These are phyloP conservation scores for Ambastaia sidthimunki DNA, from an alignment of 2,797 vertebrate genomes.

Conservation along the genomic window DNA sequence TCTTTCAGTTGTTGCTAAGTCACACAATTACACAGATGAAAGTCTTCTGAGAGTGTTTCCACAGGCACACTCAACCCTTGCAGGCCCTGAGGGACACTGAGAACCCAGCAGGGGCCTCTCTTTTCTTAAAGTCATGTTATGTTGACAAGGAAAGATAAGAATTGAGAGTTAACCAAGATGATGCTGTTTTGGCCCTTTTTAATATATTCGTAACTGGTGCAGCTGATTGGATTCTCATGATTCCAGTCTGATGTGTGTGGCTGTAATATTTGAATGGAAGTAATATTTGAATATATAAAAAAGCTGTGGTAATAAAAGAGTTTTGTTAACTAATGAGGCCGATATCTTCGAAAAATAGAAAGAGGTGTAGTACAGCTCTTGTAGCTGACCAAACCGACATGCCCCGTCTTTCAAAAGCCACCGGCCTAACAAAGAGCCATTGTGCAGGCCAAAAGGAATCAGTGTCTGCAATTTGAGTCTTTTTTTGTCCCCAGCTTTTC, in stretches of 20 bases:
- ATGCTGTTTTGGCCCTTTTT: not conserved
- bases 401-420: not conserved
- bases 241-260: not conserved
- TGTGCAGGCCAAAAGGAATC: slow-evolving; percentile 20
- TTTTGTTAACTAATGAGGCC: not conserved
- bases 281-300: slow-evolving; percentile 1
- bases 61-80: not conserved
- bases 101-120: not conserved
- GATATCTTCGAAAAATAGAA: not conserved
- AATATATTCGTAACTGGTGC: not conserved
- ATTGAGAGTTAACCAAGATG: not conserved
- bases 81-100: not conserved
- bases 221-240: not conserved
- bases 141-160: not conserved
- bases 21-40: slow-evolving; percentile 15
- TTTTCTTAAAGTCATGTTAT: not conserved
- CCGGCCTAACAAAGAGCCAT: slow-evolving; percentile 5
- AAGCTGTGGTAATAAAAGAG: not conserved
- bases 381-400: slow-evolving; percentile 21
- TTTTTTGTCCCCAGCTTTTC: slow-evolving; percentile 6
- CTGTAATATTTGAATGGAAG: not conserved
- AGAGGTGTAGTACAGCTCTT: slow-evolving; percentile 9
- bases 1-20: slow-evolving; percentile 34
- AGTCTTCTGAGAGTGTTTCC: not conserved
- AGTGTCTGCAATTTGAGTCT: slow-evolving; percentile 35